Evolutionary conservation across 2,888 invertebrate species (phyloP).

Genomic region (Hirudinaria manillensis): DNA sequence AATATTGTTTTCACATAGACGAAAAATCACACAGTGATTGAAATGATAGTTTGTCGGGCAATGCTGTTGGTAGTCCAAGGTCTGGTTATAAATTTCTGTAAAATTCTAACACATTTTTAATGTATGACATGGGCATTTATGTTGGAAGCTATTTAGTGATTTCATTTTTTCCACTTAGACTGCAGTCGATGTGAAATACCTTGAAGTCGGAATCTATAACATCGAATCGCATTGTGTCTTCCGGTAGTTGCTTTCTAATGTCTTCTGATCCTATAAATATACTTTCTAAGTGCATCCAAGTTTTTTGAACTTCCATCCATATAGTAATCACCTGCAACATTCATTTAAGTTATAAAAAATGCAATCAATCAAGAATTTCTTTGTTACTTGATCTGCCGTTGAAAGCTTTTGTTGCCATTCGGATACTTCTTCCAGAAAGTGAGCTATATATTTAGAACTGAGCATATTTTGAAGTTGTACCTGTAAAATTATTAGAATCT

Average conservation of each 20-base stretch:
- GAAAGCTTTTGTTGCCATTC: conserved; percentile 86
- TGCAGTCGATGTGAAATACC: too few species aligned
- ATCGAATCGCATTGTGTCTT: conserved; percentile 86
- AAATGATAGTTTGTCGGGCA: too few species aligned
- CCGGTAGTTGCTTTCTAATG: conserved; percentile 84
- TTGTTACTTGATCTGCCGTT: conserved; percentile 71
- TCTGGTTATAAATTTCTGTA: too few species aligned
- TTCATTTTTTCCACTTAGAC: too few species aligned
- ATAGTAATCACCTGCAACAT: conserved; percentile 55
- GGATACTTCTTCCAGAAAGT: conserved; percentile 88
- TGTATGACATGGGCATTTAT: too few species aligned
- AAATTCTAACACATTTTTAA: too few species aligned
- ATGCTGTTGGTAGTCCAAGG: too few species aligned
- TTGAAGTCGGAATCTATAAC: conserved; percentile 84
- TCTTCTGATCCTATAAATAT: conserved; percentile 97
- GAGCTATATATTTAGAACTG: conserved; percentile 91
- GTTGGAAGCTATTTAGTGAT: too few species aligned
- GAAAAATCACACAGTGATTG: too few species aligned
- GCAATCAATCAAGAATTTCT: neutral
- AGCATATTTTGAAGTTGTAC: conserved; percentile 90
- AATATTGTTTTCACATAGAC: too few species aligned
- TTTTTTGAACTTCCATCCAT: conserved; percentile 87
- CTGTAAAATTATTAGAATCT: conserved; percentile 52
- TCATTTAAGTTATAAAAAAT: neutral
- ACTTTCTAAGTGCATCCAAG: conserved; percentile 93